These are phyloP conservation scores for Capitulum mitella DNA, from an alignment of 2,888 invertebrate species.

Conservation along the genomic window DNA sequence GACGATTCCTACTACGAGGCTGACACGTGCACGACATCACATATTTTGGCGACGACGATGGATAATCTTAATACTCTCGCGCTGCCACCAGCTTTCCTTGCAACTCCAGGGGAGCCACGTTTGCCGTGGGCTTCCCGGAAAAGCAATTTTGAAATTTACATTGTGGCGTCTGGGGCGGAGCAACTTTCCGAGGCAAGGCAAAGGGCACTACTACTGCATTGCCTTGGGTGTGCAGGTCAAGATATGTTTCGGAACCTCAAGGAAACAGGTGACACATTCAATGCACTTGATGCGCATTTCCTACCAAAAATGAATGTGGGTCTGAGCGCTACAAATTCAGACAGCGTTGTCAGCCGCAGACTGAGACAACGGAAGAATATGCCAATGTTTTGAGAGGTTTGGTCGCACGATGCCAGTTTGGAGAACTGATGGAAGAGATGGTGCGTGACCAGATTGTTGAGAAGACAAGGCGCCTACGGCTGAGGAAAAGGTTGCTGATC, in stretches of 20 bases:
- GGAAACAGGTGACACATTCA: too few species aligned
- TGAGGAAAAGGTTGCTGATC: neutral
- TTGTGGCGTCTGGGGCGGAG: neutral
- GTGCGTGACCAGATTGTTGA: neutral
- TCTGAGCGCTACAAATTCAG: neutral
- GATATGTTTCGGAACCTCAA: neutral
- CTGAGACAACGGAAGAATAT: neutral
- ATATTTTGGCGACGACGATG: neutral
- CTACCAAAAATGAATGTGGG: too few species aligned
- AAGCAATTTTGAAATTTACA: neutral
- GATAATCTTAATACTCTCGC: neutral
- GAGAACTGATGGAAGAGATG: neutral
- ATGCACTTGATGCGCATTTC: too few species aligned
- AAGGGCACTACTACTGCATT: neutral
- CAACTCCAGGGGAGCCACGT: neutral
- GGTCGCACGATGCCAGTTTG: neutral
- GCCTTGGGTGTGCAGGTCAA: neutral
- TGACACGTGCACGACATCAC: too few species aligned
- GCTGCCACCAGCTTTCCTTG: neutral
- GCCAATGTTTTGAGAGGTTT: neutral
- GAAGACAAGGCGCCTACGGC: neutral
- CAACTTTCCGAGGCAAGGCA: neutral
- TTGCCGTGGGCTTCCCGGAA: neutral
- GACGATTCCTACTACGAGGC: too few species aligned
- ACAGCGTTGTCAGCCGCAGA: neutral